These are phyloP conservation scores for Darevskia nairensis DNA, from an alignment of 2,797 vertebrate species.

Conservation along the genomic window DNA sequence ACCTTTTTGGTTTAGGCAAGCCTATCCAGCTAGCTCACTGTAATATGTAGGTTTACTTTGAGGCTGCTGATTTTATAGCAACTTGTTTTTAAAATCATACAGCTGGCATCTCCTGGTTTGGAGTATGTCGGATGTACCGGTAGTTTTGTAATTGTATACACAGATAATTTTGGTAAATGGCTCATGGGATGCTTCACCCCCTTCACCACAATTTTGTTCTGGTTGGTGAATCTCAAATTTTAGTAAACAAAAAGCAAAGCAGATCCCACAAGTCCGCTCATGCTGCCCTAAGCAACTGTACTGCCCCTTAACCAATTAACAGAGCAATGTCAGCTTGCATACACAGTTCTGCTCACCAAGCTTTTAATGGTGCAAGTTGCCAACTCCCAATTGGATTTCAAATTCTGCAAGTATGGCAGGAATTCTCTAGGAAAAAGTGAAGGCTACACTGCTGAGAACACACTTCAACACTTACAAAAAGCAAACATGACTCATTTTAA, in stretches of 20 bases:
- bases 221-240: neutral
- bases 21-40: too few relatives aligned
- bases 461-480: neutral
- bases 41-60: too few relatives aligned
- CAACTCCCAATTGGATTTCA: neutral
- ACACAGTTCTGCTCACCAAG: neutral
- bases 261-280: neutral
- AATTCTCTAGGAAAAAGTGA: constrained; percentile 8
- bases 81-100: too few relatives aligned
- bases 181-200: too few relatives aligned
- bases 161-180: too few relatives aligned
- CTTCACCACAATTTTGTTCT: neutral
- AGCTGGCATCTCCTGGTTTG: neutral
- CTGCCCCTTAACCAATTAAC: neutral
- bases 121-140: neutral
- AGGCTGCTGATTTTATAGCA: too few relatives aligned
- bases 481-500: neutral
- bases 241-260: neutral
- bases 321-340: neutral
- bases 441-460: neutral
- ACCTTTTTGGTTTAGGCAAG: too few relatives aligned
- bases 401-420: neutral
- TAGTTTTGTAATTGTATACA: neutral
- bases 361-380: neutral
- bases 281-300: neutral